Evolutionary conservation across 2,888 invertebrate species (phyloP).

Genomic region (Copidosoma aretas): DNA sequence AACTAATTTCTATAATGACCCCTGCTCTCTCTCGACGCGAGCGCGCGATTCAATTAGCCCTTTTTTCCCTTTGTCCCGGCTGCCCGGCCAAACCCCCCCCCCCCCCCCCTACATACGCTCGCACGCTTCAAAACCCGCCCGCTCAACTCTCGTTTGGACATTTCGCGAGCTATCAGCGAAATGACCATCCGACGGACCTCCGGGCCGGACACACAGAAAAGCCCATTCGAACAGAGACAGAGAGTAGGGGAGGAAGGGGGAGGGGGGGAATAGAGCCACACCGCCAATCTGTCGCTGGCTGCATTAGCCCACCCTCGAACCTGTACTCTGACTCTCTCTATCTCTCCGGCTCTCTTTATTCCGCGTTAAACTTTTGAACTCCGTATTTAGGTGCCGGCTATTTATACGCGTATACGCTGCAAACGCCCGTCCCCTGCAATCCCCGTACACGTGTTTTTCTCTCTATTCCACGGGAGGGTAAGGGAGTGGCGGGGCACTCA

Average conservation of each 20-base stretch:
- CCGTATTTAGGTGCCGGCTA: too few relatives aligned
- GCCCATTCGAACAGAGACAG: slow-evolving; percentile 28
- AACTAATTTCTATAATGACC: slow-evolving; percentile 34
- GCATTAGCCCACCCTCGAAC: slow-evolving; percentile 55
- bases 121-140: not conserved
- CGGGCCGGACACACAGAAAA: slow-evolving; percentile 23
- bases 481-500: slow-evolving; percentile 24
- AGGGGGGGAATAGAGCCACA: slow-evolving; percentile 2
- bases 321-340: too few relatives aligned
- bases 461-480: too few relatives aligned
- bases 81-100: not conserved
- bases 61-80: slow-evolving; percentile 33
- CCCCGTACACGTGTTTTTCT: too few relatives aligned
- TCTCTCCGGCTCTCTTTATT: slow-evolving; percentile 28
- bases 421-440: slow-evolving; percentile 39
- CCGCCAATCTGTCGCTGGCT: slow-evolving; percentile 61
- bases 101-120: not conserved
- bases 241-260: slow-evolving; percentile 18
- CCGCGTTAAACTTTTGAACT: slow-evolving; percentile 55
- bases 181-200: slow-evolving; percentile 55
- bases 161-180: slow-evolving; percentile 60
- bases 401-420: slow-evolving; percentile 51
- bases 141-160: slow-evolving; percentile 51
- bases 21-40: slow-evolving; percentile 10
- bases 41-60: slow-evolving; percentile 36